phyloP scores from a whole-genome alignment of 1,140 invertebrate species.

The Saccostrea glomerata region DNA sequence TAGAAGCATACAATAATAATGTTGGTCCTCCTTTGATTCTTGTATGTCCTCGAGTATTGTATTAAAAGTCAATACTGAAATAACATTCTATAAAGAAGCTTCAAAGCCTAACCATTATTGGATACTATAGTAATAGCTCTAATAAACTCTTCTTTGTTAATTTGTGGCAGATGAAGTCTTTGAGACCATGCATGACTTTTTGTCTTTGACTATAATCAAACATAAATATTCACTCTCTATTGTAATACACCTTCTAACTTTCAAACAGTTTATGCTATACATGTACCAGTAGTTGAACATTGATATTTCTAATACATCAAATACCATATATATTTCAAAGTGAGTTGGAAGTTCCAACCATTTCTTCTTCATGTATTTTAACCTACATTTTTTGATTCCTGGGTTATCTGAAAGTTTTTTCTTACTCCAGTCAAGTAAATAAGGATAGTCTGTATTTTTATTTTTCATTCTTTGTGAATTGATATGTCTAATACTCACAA shows the following conservation, averaged over 20 bases:
- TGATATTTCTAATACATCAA: background rate
- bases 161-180: background rate
- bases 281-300: no score
- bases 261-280: no score
- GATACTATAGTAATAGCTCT: background rate
- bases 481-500: no score
- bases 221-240: no score
- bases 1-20: background rate
- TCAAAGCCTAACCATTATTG: background rate
- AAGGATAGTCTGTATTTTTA: no score
- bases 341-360: background rate
- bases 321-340: background rate
- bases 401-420: no score
- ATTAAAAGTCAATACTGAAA: background rate
- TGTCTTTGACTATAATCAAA: background rate
- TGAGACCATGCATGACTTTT: background rate
- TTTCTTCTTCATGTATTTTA: no score
- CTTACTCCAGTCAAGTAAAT: no score
- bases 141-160: background rate
- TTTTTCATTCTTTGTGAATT: no score
- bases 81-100: background rate
- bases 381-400: no score
- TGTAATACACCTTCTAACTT: no score
- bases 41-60: background rate
- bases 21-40: background rate